Percentiles rank a stretch among this genome's conserved stretches.
Conservation (phyloP, 2,888 invertebrate species). For the Mamestra brassicae region DNA sequence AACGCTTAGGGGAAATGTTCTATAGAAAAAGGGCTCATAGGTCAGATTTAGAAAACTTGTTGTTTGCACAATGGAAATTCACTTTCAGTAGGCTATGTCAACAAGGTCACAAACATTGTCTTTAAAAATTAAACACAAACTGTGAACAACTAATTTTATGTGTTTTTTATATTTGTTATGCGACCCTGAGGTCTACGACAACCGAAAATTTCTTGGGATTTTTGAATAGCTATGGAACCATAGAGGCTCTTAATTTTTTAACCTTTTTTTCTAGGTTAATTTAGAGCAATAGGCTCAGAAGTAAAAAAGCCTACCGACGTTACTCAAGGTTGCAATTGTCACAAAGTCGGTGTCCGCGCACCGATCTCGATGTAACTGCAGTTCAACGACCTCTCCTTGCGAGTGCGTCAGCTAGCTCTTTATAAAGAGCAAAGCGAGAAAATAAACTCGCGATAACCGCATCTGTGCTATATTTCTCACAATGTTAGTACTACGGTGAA, state of each 20-base stretch:
- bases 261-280: neutral
- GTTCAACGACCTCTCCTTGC: constrained; percentile 83
- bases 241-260: neutral
- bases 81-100: neutral
- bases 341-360: constrained; percentile 78
- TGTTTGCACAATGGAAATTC: neutral
- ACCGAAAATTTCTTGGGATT: neutral
- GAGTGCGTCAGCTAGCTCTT: constrained; percentile 88
- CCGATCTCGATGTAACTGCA: constrained; percentile 77
- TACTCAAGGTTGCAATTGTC: constrained; percentile 81
- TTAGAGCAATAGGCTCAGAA: neutral
- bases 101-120: neutral
- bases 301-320: constrained; percentile 32
- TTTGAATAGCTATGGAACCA: neutral
- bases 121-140: neutral
- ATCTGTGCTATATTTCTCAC: constrained; percentile 81
- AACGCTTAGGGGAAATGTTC: neutral
- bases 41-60: neutral
- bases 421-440: constrained; percentile 89
- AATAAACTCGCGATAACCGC: constrained; percentile 87
- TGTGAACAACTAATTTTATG: neutral
- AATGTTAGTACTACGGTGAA: constrained; percentile 80
- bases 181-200: too few species aligned
- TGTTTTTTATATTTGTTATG: neutral
- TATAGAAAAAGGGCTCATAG: neutral